phyloP scores from a whole-genome alignment of 1,140 invertebrate species.

The Tribolium madens region DNA sequence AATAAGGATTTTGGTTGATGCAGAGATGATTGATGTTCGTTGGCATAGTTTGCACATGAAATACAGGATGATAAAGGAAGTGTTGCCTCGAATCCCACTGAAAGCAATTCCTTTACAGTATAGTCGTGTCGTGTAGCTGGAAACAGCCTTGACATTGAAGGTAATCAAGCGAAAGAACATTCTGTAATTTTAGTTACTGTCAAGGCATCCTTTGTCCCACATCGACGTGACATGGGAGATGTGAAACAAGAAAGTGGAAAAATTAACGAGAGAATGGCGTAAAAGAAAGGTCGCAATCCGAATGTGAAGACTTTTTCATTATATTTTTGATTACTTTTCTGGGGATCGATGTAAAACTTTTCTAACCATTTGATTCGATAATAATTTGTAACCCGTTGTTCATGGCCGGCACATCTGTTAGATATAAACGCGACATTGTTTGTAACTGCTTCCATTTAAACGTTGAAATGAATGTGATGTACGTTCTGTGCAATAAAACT shows the following conservation, averaged over 20 bases:
- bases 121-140: background rate
- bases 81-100: background rate
- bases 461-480: slow-evolving; percentile 5
- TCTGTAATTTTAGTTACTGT: slow-evolving; percentile 14
- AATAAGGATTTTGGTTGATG: slow-evolving; percentile 33
- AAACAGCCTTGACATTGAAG: slow-evolving; percentile 10
- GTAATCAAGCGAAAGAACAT: slow-evolving; percentile 19
- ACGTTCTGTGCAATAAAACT: slow-evolving; percentile 25
- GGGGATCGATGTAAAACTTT: too few species aligned
- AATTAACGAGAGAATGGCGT: background rate
- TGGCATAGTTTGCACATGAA: slow-evolving; percentile 7
- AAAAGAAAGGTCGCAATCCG: background rate
- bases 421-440: slow-evolving; percentile 20
- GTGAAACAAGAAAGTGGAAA: background rate
- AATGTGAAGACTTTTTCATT: too few species aligned
- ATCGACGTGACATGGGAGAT: background rate
- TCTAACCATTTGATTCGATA: slow-evolving; percentile 1
- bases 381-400: slow-evolving; percentile 21
- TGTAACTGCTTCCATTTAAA: slow-evolving; percentile 11
- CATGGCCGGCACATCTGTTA: slow-evolving; percentile 5
- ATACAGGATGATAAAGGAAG: slow-evolving; percentile 15
- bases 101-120: slow-evolving; percentile 13
- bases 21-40: slow-evolving; percentile 34
- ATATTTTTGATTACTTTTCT: too few species aligned
- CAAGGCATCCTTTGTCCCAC: background rate